These are phyloP conservation scores for Lytechinus pictus DNA, from an alignment of 35 echinoderm and acorn worm species.

Conservation along the genomic window DNA sequence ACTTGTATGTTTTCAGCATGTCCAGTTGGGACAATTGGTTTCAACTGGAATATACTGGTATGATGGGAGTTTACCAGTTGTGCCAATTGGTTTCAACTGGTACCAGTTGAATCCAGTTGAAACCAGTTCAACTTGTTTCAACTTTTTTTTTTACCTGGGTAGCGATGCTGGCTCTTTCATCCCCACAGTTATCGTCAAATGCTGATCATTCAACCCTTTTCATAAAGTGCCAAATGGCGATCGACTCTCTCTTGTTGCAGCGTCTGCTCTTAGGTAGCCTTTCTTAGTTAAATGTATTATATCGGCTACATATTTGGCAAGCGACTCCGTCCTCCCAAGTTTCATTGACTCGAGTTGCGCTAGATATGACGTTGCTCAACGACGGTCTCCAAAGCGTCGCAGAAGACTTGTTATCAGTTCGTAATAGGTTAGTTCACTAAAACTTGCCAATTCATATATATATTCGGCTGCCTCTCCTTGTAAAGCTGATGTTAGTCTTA, in stretches of 20 bases:
- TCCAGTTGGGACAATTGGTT: too few species aligned
- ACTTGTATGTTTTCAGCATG: too few species aligned
- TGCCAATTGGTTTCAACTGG: too few species aligned
- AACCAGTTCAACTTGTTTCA: too few species aligned
- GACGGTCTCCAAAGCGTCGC: background rate
- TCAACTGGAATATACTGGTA: too few species aligned
- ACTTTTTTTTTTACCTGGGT: too few species aligned
- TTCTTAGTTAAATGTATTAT: background rate
- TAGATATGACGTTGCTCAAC: background rate
- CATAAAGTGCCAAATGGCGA: constrained; percentile 51
- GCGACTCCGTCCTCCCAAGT: background rate
- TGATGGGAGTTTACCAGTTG: too few species aligned
- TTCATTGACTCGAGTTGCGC: constrained; percentile 44
- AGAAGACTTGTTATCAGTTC: background rate
- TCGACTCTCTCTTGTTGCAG: constrained; percentile 16
- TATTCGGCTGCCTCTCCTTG: constrained; percentile 35
- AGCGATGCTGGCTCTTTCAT: constrained; percentile 29
- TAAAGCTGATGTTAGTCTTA: background rate
- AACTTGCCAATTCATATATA: background rate
- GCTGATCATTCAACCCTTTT: constrained; percentile 33
- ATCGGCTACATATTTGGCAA: constrained; percentile 52
- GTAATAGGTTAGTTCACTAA: background rate
- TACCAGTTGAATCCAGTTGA: too few species aligned
- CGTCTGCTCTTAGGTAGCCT: constrained; percentile 54
- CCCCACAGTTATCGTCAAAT: constrained; percentile 15